A percentile compares a stretch with the other conserved stretches of the same genome.
These are phyloP conservation scores for Dione juno DNA, from an alignment of 2,888 invertebrate species.

Conservation along the genomic window DNA sequence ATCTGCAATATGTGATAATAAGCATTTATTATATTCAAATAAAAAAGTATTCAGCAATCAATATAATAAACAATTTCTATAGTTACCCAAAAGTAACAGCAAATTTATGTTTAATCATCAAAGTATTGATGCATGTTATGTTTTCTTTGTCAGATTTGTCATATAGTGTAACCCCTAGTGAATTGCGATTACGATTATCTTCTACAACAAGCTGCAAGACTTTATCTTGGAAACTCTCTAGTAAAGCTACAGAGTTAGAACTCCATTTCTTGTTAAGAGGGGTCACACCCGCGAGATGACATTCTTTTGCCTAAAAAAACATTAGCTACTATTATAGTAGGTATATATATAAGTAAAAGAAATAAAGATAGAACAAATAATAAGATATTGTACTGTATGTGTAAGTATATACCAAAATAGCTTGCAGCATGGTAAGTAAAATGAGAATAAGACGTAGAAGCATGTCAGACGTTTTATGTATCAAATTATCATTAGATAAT, in stretches of 20 bases:
- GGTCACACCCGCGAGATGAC: conserved; percentile 71
- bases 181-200: conserved; percentile 58
- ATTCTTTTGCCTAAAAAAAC: conserved; percentile 65
- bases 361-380: too few species aligned
- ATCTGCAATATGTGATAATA: conserved; percentile 49
- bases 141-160: conserved; percentile 59
- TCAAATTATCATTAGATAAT: too few species aligned
- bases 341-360: too few species aligned
- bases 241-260: conserved; percentile 60
- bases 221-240: conserved; percentile 56
- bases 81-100: conserved; percentile 72
- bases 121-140: conserved; percentile 64
- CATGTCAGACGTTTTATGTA: too few species aligned
- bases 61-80: neutral
- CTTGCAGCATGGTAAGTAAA: too few species aligned
- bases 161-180: conserved; percentile 67
- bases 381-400: too few species aligned
- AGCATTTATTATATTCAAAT: neutral
- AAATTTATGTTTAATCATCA: conserved; percentile 71
- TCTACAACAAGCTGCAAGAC: conserved; percentile 64
- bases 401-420: too few species aligned
- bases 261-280: conserved; percentile 71
- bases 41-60: neutral
- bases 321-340: neutral
- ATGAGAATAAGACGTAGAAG: too few species aligned